Evolutionary conservation across 2,888 invertebrate genomes (phyloP).

Genomic region (Pharmacophagus antenor): DNA sequence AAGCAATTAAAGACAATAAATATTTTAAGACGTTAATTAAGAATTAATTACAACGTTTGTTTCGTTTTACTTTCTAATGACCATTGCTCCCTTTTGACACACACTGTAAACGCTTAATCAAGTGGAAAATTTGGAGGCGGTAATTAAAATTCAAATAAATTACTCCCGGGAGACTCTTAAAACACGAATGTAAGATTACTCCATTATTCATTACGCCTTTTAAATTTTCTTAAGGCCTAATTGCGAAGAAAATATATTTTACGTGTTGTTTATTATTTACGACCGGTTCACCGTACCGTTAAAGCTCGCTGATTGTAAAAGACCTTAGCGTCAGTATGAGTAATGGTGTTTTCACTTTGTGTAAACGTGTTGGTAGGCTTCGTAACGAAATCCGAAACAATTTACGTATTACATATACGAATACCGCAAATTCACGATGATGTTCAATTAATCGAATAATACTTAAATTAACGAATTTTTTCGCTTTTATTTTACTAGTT

Average conservation of each 20-base stretch:
- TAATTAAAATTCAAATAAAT: conserved; percentile 31
- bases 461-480: not conserved
- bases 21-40: conserved; percentile 8
- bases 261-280: conserved; percentile 27
- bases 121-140: conserved; percentile 7
- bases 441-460: not conserved
- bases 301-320: conserved; percentile 28
- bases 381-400: conserved; percentile 5
- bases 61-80: conserved; percentile 19
- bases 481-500: too few relatives aligned
- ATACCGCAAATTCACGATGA: not conserved
- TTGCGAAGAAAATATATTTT: conserved; percentile 29
- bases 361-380: conserved; percentile 8
- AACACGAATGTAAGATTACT: conserved; percentile 30
- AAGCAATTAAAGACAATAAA: not conserved
- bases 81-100: conserved; percentile 20
- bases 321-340: conserved; percentile 24
- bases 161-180: conserved; percentile 27
- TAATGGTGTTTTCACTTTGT: conserved; percentile 24
- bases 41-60: conserved; percentile 9
- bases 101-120: conserved; percentile 24
- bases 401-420: not conserved
- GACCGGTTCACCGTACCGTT: conserved; percentile 25
- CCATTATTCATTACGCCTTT: conserved; percentile 29
- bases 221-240: conserved; percentile 30